Base-by-base conservation (phyloP, 2,797 vertebrate genomes). In the Crenuchus spilurus region DNA sequence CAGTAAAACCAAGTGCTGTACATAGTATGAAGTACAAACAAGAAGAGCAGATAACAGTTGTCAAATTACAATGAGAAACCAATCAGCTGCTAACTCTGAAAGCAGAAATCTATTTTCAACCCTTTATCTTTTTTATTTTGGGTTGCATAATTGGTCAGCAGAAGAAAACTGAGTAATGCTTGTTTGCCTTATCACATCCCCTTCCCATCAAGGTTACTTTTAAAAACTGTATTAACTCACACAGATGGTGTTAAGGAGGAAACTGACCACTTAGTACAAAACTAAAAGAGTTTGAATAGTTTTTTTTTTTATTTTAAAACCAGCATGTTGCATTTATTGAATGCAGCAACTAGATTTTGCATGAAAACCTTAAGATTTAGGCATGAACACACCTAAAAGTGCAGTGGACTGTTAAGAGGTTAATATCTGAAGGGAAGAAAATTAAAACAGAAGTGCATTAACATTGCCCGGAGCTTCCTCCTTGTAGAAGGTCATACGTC, bases 71-170 rank as follows among this genome's bases (percentile, higher is more conserved):
- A 4, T 39, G 4, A 14, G 28, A 44, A 1, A 35, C n/a, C n/a
- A n/a, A n/a, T 4, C 9, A n/a, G 9, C 14, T 35, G 26, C 49
- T 65, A 49, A 64, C 61, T 65, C 61, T 64, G 60, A 55, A 44
- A 2, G 70, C 7, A 0, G 13, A 6, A 4, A 7, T n/a, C 49
- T 42, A 6, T 20, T 42, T 24, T 28, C 24, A 26, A 22, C 24
- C 60, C 37, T 4, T 5, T 8, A 13, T 9, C n/a, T 24, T 28
- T 69, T 60, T 31, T 46, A 14, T 51, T 44, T 4, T 7, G 2
- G 31, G 28, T 16, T 55, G 8, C 8, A 2, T 49, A 4, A 28
- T 13, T 18, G 33, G 48, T 54, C 26, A 72, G 0, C 11, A 6
- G 37, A 14, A 13, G 7, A 68, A 20, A 62, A 10, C 16, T 3